phyloP scores from a whole-genome alignment of 2,797 vertebrate genomes.

The Yasuhikotakia modesta region DNA sequence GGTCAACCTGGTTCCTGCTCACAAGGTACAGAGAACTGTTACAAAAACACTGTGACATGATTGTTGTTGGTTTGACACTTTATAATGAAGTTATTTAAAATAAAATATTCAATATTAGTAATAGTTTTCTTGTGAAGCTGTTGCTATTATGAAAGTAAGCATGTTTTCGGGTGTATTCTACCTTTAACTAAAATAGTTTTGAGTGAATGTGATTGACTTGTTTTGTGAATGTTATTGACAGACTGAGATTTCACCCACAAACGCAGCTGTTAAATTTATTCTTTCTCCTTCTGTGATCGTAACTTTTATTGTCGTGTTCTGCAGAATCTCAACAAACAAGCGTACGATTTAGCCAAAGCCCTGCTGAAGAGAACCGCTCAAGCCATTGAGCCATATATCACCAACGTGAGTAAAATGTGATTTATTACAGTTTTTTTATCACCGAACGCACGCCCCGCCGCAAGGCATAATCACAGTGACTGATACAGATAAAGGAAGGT shows the following conservation, averaged over 20 bases:
- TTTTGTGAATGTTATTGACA: too few relatives aligned
- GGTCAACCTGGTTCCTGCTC: slow-evolving; percentile 95
- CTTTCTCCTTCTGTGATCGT: not conserved
- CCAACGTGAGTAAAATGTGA: slow-evolving; percentile 86
- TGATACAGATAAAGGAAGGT: not conserved
- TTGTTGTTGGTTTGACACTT: too few relatives aligned
- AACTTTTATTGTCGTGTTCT: slow-evolving; percentile 25
- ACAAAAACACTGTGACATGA: too few relatives aligned
- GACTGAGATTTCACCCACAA: not conserved
- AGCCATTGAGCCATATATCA: slow-evolving; percentile 97
- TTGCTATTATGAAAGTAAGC: too few relatives aligned
- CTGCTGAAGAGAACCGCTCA: slow-evolving; percentile 97
- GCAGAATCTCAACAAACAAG: slow-evolving; percentile 98
- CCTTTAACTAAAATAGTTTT: too few relatives aligned
- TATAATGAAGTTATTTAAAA: too few relatives aligned
- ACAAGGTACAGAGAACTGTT: slow-evolving; percentile 82
- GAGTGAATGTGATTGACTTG: too few relatives aligned
- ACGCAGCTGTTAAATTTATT: not conserved
- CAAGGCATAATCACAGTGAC: not conserved
- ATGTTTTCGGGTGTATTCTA: too few relatives aligned
- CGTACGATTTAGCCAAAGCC: slow-evolving; percentile 96
- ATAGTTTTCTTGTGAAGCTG: too few relatives aligned
- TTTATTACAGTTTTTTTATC: not conserved
- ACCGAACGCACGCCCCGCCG: not conserved
- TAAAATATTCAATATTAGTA: too few relatives aligned